These are phyloP conservation scores for Champsocephalus gunnari DNA, from an alignment of 2,797 vertebrate species.

Conservation along the genomic window DNA sequence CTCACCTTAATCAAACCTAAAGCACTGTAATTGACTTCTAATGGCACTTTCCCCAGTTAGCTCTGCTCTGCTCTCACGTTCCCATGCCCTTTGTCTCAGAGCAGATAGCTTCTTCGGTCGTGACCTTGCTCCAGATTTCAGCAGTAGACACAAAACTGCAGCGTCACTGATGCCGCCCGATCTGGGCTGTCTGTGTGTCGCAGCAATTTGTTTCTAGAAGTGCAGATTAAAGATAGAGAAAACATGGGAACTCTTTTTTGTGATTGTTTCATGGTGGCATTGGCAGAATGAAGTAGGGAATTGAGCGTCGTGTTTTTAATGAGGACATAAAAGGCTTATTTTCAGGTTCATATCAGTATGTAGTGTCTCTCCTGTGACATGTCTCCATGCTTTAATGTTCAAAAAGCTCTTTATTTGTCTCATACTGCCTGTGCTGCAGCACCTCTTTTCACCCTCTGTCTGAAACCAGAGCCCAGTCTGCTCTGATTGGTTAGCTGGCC, in stretches of 20 bases:
- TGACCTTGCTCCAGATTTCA: slow-evolving; percentile 75
- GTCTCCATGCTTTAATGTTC: too few relatives aligned
- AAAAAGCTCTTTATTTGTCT: too few relatives aligned
- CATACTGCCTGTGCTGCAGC: too few relatives aligned
- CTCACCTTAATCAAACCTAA: background rate
- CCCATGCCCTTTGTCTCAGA: slow-evolving; percentile 57
- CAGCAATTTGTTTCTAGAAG: slow-evolving; percentile 39
- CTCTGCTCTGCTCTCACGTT: slow-evolving; percentile 49
- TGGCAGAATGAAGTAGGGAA: too few relatives aligned
- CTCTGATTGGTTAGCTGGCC: too few relatives aligned
- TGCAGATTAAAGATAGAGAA: slow-evolving; percentile 28
- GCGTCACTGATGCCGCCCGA: slow-evolving; percentile 47
- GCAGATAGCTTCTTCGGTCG: slow-evolving; percentile 48
- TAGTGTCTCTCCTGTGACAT: too few relatives aligned
- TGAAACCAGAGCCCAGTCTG: too few relatives aligned
- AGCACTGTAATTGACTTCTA: slow-evolving; percentile 8
- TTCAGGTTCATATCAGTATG: too few relatives aligned
- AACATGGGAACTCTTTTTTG: background rate
- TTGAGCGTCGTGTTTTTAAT: background rate
- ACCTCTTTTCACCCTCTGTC: too few relatives aligned
- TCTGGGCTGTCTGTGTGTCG: slow-evolving; percentile 58
- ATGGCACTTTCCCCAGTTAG: background rate
- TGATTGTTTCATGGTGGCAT: too few relatives aligned
- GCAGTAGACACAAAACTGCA: slow-evolving; percentile 56
- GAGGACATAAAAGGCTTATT: too few relatives aligned